Evolutionary conservation across 2,113 vertebrate species (phyloP).

Genomic region (Phainopepla nitens): DNA sequence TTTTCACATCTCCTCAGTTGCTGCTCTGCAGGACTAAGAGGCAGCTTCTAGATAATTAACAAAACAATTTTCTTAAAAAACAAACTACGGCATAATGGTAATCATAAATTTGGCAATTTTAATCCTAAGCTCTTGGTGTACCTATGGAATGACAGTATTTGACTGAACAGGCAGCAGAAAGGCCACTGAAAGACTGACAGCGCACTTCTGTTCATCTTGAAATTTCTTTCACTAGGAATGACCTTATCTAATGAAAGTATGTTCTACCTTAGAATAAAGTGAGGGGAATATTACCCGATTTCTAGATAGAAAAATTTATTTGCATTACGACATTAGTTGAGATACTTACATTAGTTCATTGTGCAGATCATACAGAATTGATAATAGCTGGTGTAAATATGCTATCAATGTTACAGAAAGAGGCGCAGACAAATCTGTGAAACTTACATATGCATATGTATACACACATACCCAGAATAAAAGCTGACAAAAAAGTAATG

Average conservation of each 20-base stretch:
- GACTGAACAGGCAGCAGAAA: not conserved
- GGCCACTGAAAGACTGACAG: not conserved
- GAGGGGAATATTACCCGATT: not conserved
- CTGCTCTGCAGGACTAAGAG: not conserved
- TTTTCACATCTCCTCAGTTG: not conserved
- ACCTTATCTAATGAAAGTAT: not conserved
- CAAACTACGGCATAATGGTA: not conserved
- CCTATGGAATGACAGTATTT: not conserved
- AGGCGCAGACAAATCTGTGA: not conserved
- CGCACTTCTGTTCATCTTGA: not conserved
- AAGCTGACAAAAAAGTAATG: not conserved
- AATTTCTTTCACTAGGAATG: not conserved
- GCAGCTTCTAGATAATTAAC: not conserved
- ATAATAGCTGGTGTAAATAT: not conserved
- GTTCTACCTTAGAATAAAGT: not conserved
- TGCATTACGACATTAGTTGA: rapidly evolving
- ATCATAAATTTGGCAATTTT: not conserved
- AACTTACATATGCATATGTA: not conserved
- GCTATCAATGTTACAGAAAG: not conserved
- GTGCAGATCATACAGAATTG: not conserved
- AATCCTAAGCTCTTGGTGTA: not conserved
- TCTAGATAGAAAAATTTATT: not conserved
- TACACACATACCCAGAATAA: not conserved
- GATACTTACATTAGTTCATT: not conserved
- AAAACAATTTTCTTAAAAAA: not conserved